These are phyloP conservation scores for Microtus pennsylvanicus DNA, from an alignment of 2,113 vertebrate species.

Conservation along the genomic window DNA sequence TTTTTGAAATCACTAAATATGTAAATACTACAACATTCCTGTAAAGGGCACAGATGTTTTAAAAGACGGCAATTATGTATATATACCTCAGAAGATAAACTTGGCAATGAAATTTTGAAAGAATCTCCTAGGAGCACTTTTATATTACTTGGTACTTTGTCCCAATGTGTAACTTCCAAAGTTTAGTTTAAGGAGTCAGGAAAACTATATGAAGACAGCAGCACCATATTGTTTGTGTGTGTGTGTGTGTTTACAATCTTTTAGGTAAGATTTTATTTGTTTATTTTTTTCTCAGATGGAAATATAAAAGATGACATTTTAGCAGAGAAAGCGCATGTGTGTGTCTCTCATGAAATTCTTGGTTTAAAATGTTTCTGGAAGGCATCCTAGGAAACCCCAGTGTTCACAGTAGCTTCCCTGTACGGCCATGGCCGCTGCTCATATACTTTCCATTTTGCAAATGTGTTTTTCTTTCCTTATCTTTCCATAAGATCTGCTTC, in stretches of 20 bases:
- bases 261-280: not conserved
- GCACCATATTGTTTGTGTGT: not conserved
- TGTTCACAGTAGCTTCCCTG: not conserved
- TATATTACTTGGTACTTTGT: not conserved
- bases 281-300: not conserved
- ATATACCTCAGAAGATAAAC: not conserved
- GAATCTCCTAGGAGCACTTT: not conserved
- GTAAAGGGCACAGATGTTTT: not conserved
- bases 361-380: not conserved
- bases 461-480: not conserved
- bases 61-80: not conserved
- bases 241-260: not conserved
- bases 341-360: not conserved
- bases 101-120: not conserved
- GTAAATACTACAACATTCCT: not conserved
- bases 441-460: not conserved
- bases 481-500: not conserved
- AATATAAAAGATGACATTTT: constrained; percentile 6
- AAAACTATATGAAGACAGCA: not conserved
- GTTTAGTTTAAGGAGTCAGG: not conserved
- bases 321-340: not conserved
- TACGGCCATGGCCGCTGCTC: too few relatives aligned
- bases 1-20: not conserved
- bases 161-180: not conserved
- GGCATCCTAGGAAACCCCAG: not conserved